Conservation (phyloP, 2,797 vertebrate species). For the Monodelphis domestica region DNA sequence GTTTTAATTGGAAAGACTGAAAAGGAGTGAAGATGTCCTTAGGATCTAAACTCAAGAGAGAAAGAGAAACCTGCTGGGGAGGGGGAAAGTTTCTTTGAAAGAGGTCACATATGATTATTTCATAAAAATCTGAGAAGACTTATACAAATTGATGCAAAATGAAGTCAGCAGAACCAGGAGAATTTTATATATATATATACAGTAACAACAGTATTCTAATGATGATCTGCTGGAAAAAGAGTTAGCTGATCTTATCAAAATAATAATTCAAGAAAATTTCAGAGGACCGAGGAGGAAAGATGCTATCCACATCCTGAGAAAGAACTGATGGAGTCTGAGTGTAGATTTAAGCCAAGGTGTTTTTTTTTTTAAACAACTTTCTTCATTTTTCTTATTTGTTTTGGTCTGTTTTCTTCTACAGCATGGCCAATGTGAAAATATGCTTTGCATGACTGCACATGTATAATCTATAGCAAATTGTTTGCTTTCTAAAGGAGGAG, state of each 20-base stretch:
- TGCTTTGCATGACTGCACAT: neutral
- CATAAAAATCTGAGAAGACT: neutral
- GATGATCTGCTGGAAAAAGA: neutral
- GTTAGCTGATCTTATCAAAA: neutral
- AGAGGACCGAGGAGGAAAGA: neutral
- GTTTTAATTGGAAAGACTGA: neutral
- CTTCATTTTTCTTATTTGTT: neutral
- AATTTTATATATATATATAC: neutral
- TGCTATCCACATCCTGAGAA: neutral
- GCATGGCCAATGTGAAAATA: neutral
- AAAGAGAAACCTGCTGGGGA: neutral
- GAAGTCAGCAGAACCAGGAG: neutral
- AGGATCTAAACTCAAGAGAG: neutral
- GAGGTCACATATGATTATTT: neutral
- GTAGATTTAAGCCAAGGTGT: neutral
- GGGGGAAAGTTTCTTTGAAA: neutral
- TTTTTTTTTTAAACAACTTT: neutral
- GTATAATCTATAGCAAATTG: neutral
- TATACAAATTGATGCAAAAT: neutral
- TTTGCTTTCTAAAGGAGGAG: neutral
- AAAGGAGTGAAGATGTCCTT: neutral
- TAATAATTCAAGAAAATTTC: neutral
- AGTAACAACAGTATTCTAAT: neutral
- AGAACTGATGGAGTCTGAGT: neutral
- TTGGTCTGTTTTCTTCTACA: neutral